These are phyloP conservation scores for Euwallacea fornicatus DNA, from an alignment of 1,140 invertebrate genomes.

Conservation along the genomic window DNA sequence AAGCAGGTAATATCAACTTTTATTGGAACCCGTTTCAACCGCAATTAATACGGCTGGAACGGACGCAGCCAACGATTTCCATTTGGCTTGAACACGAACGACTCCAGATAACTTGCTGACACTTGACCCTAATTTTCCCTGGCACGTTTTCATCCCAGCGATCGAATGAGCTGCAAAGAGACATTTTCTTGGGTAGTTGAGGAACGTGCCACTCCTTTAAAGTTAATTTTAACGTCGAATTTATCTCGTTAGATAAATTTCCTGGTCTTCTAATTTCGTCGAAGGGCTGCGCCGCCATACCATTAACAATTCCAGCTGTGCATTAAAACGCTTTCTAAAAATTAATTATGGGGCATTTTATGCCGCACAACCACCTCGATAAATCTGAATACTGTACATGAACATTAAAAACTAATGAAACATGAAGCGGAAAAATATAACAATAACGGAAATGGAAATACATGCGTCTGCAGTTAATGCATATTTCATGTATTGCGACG, in stretches of 20 bases:
- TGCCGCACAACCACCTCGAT: no score
- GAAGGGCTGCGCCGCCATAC: neutral
- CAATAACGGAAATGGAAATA: neutral
- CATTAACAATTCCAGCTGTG: no score
- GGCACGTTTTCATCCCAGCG: slow-evolving; percentile 29
- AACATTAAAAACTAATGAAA: neutral
- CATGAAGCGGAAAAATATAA: neutral
- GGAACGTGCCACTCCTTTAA: slow-evolving; percentile 17
- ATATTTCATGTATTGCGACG: no score
- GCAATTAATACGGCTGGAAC: no score
- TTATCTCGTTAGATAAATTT: slow-evolving; percentile 4
- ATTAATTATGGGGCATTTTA: no score
- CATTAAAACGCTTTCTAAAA: no score
- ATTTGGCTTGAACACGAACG: slow-evolving; percentile 26
- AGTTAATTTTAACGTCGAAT: slow-evolving; percentile 14
- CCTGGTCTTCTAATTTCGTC: neutral
- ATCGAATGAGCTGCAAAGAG: slow-evolving; percentile 17
- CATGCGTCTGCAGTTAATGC: no score
- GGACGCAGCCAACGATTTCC: slow-evolving; percentile 18
- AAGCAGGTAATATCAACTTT: no score
- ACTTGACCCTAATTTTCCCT: slow-evolving; percentile 35
- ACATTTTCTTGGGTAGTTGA: slow-evolving; percentile 20
- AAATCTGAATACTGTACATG: no score
- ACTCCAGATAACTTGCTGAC: slow-evolving; percentile 30
- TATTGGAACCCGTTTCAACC: no score